Percentiles rank a stretch among this genome's conserved stretches.
Evolutionary conservation across 2,797 vertebrate species (phyloP).

Genomic region (Danio aesculapii): DNA sequence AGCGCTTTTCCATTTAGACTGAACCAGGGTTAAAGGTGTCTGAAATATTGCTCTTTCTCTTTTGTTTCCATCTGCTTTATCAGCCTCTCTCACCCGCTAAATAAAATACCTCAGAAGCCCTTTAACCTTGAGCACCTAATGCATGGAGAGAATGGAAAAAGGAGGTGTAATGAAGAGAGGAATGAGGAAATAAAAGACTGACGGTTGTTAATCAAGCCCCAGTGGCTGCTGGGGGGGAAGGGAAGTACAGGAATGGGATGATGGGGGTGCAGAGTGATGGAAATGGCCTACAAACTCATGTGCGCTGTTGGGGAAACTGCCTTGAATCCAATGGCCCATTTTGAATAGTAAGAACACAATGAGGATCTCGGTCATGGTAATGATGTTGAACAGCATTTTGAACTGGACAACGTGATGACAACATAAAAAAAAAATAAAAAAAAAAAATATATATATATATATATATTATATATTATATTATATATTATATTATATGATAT

Average conservation of each 20-base stretch:
- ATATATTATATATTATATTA: too few relatives aligned
- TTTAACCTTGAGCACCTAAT: constrained; percentile 77
- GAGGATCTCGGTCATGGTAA: neutral
- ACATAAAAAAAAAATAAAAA: too few relatives aligned
- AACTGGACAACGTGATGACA: too few relatives aligned
- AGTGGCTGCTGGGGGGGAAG: constrained; percentile 38
- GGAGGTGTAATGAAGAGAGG: constrained; percentile 61
- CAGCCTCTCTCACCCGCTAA: constrained; percentile 53
- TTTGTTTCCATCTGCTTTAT: constrained; percentile 6
- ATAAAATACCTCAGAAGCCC: constrained; percentile 70
- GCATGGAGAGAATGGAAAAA: constrained; percentile 68
- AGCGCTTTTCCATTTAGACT: constrained; percentile 4
- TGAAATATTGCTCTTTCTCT: constrained; percentile 21
- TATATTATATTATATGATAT: too few relatives aligned
- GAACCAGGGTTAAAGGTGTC: constrained; percentile 32
- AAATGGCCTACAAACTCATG: constrained; percentile 42
- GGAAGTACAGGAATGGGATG: constrained; percentile 53
- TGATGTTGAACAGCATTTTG: neutral
- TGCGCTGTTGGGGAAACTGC: neutral
- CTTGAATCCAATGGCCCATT: neutral
- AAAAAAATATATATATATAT: too few relatives aligned
- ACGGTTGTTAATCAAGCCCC: constrained; percentile 66
- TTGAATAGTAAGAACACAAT: neutral
- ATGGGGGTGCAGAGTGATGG: constrained; percentile 47
- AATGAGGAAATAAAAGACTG: constrained; percentile 70